Conservation (phyloP, 1,140 invertebrate species). For the Dendroctonus ponderosae region DNA sequence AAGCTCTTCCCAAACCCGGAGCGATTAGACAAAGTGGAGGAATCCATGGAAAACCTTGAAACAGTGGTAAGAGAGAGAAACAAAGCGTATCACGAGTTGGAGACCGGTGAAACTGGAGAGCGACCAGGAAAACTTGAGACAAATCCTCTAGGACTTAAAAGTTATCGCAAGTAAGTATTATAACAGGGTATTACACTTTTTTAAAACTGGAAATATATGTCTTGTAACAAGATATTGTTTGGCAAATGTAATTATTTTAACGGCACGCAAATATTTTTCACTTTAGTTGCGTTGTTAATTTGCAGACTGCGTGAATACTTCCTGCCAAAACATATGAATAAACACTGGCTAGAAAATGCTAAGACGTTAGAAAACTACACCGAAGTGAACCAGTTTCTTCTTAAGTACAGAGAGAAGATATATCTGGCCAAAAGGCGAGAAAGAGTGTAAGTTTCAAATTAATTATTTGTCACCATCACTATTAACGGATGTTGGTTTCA, state of each 20-base stretch:
- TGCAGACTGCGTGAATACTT: slow-evolving; percentile 55
- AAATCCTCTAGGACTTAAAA: slow-evolving; percentile 61
- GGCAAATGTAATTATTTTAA: no score
- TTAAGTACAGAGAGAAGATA: slow-evolving; percentile 65
- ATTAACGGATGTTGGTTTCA: slow-evolving; percentile 49
- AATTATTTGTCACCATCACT: not conserved
- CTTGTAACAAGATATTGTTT: not conserved
- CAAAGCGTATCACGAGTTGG: slow-evolving; percentile 82
- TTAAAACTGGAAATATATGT: not conserved
- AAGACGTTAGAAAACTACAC: slow-evolving; percentile 49
- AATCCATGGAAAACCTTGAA: slow-evolving; percentile 95
- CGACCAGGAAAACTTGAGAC: slow-evolving; percentile 60
- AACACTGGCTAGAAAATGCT: slow-evolving; percentile 59
- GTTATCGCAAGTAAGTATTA: slow-evolving; percentile 49
- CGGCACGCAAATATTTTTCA: not conserved
- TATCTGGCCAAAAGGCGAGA: slow-evolving; percentile 58
- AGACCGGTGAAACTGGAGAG: slow-evolving; percentile 85
- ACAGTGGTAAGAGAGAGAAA: slow-evolving; percentile 90
- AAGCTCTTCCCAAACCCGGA: slow-evolving; percentile 91
- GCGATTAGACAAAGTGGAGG: slow-evolving; percentile 90
- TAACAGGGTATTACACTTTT: slow-evolving; percentile 11
- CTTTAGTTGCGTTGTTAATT: slow-evolving; percentile 8
- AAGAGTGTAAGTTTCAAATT: slow-evolving; percentile 53
- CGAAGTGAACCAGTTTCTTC: slow-evolving; percentile 64
- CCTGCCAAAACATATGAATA: slow-evolving; percentile 61